phyloP scores from a whole-genome alignment of 2,113 vertebrate genomes.

The Cebidichthys violaceus region DNA sequence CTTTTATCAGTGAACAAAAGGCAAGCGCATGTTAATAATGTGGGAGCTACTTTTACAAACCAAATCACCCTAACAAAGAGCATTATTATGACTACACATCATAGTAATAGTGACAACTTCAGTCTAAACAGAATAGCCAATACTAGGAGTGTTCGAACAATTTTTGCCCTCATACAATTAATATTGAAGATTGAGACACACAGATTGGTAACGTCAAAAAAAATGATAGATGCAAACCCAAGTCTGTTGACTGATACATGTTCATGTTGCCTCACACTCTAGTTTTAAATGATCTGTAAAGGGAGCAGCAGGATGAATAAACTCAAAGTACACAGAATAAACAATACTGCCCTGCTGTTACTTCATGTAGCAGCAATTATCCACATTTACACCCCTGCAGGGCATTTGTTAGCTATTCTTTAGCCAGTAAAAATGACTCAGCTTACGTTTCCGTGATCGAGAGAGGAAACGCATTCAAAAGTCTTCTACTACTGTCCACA shows the following conservation, averaged over 20 bases:
- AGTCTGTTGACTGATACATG: not conserved
- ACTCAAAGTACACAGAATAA: constrained; percentile 24
- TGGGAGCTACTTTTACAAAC: not conserved
- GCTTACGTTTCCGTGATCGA: not conserved
- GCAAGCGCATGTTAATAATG: not conserved
- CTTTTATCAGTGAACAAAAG: not conserved
- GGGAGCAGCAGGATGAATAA: constrained; percentile 5
- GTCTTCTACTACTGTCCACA: not conserved
- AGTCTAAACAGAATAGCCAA: not conserved
- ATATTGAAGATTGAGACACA: not conserved
- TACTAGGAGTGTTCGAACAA: not conserved
- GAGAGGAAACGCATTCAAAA: not conserved
- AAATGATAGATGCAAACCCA: not conserved
- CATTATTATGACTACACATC: no score
- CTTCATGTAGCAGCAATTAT: constrained; percentile 18
- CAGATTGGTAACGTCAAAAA: not conserved
- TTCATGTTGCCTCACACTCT: not conserved
- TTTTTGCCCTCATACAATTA: not conserved
- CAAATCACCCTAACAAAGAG: not conserved
- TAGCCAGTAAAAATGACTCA: constrained; percentile 10
- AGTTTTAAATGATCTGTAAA: not conserved
- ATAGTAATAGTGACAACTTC: no score
- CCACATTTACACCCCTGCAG: constrained; percentile 29
- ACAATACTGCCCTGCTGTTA: constrained; percentile 17
- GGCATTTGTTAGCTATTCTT: constrained; percentile 24